A percentile compares a stretch with the other conserved stretches of the same genome.
These are phyloP conservation scores for Dryas iulia DNA, from an alignment of 1,140 invertebrate genomes.

Conservation along the genomic window DNA sequence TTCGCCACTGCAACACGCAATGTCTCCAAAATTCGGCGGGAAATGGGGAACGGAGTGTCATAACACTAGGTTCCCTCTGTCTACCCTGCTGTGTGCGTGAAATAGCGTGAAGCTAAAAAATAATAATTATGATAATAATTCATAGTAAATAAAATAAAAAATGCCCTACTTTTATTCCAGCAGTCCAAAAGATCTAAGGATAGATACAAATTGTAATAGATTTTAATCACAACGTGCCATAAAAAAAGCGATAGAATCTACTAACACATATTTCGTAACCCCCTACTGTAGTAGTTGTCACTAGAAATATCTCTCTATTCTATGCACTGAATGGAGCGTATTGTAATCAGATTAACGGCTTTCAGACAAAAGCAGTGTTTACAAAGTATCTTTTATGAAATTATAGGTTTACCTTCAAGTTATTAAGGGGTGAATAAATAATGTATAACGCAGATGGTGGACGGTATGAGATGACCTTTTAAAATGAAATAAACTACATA, in stretches of 20 bases:
- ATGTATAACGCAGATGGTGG: constrained; percentile 7
- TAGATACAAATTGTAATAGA: neutral
- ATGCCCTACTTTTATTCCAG: neutral
- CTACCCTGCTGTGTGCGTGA: neutral
- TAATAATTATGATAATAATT: no score
- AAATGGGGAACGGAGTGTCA: no score
- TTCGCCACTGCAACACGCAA: no score
- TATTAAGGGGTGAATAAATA: constrained; percentile 23
- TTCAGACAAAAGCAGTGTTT: constrained; percentile 33
- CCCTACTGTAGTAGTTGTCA: neutral
- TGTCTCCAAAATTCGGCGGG: no score
- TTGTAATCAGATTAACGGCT: constrained; percentile 41
- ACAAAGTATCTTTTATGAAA: constrained; percentile 19
- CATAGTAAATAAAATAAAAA: neutral
- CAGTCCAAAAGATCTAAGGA: neutral
- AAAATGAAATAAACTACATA: neutral
- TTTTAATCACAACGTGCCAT: neutral
- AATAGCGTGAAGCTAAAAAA: neutral
- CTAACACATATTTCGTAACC: neutral
- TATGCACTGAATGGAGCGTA: constrained; percentile 13
- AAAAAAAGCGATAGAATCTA: neutral
- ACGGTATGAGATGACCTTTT: neutral
- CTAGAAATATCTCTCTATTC: constrained; percentile 3
- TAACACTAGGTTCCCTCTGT: no score
- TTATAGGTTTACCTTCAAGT: constrained; percentile 14